phyloP scores from a whole-genome alignment of 2,113 vertebrate species.

The Apodemus sylvaticus region DNA sequence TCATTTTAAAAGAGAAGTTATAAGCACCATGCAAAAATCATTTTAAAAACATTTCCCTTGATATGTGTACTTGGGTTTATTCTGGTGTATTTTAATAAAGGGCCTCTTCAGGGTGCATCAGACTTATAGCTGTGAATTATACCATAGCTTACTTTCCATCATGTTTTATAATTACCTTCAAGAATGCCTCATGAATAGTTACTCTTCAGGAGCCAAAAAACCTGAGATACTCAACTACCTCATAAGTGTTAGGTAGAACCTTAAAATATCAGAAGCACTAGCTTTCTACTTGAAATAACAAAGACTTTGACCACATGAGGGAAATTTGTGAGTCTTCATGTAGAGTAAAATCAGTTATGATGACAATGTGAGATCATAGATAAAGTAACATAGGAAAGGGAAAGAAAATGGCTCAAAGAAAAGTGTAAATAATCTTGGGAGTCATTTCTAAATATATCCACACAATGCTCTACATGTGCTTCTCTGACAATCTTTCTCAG shows the following conservation, averaged over 20 bases:
- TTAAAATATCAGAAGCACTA: background rate
- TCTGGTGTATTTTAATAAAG: background rate
- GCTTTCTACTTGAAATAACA: constrained; percentile 30
- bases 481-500: background rate
- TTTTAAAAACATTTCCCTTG: background rate
- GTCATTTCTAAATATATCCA: background rate
- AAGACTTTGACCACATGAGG: background rate
- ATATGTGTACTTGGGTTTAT: background rate
- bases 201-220: background rate
- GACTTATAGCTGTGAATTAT: background rate
- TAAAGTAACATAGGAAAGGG: background rate
- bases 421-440: background rate
- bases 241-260: background rate
- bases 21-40: background rate
- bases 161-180: background rate
- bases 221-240: background rate
- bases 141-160: background rate
- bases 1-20: background rate
- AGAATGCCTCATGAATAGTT: background rate
- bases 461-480: background rate
- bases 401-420: background rate
- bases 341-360: background rate
- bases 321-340: background rate
- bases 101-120: background rate
- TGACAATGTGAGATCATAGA: background rate